Percentiles rank a stretch among this genome's conserved stretches.
Evolutionary conservation across 2,113 vertebrate genomes (phyloP).

Genomic region (Labrus mixtus): DNA sequence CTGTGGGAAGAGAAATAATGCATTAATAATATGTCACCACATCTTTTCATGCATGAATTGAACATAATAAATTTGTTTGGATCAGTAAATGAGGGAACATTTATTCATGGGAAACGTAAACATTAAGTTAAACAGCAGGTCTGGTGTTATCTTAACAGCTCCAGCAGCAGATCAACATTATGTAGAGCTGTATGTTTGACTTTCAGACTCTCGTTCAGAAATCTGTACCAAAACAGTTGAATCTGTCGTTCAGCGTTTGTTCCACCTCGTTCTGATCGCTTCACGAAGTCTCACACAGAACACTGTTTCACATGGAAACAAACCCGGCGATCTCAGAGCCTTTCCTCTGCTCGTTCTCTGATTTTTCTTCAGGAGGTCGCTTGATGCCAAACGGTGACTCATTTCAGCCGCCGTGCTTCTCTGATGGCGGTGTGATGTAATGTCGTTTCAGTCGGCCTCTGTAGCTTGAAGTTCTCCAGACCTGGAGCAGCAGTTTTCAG

Average conservation of each 20-base stretch:
- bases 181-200: background rate
- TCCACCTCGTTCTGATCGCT: background rate
- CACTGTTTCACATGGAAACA: background rate
- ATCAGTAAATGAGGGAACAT: background rate
- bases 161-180: background rate
- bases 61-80: background rate
- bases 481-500: background rate
- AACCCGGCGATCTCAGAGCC: background rate
- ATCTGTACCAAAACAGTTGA: too few species aligned
- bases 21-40: background rate
- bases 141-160: background rate
- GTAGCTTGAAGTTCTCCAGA: background rate
- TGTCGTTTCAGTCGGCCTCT: background rate
- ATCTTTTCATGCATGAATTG: background rate
- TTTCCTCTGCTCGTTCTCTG: too few species aligned
- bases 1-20: too few species aligned
- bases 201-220: background rate
- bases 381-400: slow-evolving; percentile 6
- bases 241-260: background rate
- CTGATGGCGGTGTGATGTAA: background rate
- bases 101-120: too few species aligned
- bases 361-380: background rate
- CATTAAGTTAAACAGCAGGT: too few species aligned
- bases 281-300: background rate
- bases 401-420: background rate